Base-by-base conservation (phyloP, 2,113 vertebrate genomes). In the Petroica traversi region DNA sequence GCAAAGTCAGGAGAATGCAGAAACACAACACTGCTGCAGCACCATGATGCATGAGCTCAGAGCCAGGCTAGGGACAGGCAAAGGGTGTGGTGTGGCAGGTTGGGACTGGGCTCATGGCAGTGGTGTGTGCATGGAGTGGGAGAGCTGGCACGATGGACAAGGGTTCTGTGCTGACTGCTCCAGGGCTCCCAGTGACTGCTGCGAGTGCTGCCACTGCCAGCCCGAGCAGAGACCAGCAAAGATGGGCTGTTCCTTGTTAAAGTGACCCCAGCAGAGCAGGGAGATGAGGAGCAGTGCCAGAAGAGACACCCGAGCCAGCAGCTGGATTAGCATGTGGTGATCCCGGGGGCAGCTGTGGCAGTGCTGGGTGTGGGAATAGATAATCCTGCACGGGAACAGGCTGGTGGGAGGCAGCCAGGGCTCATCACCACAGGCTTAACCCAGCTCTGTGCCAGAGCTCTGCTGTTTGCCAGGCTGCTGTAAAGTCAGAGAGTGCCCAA, bases 281-380 rank as follows among this genome's bases (percentile, higher is more conserved):
- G 31, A 0, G 8, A 14, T 22, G 25, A 28, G 67, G 14, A 82
- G n/a, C 3, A 3, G 45, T 9, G 72, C 33, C 45, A 51, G 75
- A 11, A 23, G 38, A 26, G 55, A 22, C 0, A 2, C 19, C 41
- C 0, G 1, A 28, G 29, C 38, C 59, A 48, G 88, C 41, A 79
- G 43, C 22, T 0, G 3, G 67, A 49, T 67, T 19, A 58, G 31
- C 0, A 0, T 1, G 34, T 7, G 13, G 20, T 0, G 2, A 63
- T 34, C 57, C 5, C n/a, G 11, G 62, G 67, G 19, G 33, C 1
- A 14, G 81, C 73, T 64, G 63, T 5, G 5, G 33, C 38, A 33
- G 0, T 8, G 54, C 76, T 49, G 80, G 46, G 5, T 14, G 23
- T 4, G 51, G 45, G 14, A 26, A 46, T 41, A 46, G 57, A 55